Evolutionary conservation across 2,888 invertebrate species (phyloP).

Genomic region (Exocentrus adspersus): DNA sequence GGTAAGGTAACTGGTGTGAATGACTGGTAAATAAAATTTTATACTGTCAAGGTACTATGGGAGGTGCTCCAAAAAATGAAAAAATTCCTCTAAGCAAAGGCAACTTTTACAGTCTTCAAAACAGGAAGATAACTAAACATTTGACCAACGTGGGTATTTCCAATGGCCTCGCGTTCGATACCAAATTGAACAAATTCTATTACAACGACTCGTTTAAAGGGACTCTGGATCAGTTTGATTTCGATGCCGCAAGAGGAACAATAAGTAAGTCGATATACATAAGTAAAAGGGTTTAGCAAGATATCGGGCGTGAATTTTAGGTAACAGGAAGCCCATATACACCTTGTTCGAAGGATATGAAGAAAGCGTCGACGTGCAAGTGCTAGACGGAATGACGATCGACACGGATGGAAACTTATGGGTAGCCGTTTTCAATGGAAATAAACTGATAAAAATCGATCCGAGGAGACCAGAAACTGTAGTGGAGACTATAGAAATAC

Average conservation of each 20-base stretch:
- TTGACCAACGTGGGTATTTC: too few relatives aligned
- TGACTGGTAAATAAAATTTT: too few relatives aligned
- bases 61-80: too few relatives aligned
- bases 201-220: conserved; percentile 77
- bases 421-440: conserved; percentile 79
- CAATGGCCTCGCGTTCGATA: conserved; percentile 81
- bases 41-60: too few relatives aligned
- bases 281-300: too few relatives aligned
- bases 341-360: conserved; percentile 63
- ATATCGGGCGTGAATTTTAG: conserved; percentile 63
- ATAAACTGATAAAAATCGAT: conserved; percentile 69
- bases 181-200: conserved; percentile 74
- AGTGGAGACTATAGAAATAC: conserved; percentile 70
- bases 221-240: conserved; percentile 74
- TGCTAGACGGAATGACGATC: conserved; percentile 84
- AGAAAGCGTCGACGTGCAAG: conserved; percentile 59
- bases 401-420: conserved; percentile 82
- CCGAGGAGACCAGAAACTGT: conserved; percentile 67
- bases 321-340: conserved; percentile 70
- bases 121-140: too few relatives aligned
- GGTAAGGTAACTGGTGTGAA: conserved; percentile 50
- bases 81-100: too few relatives aligned
- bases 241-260: conserved; percentile 66
- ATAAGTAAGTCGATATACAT: conserved; percentile 60
- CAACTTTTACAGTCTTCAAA: too few relatives aligned